Conservation (phyloP, 2,797 vertebrate genomes). For the Uromys caudimaculatus region DNA sequence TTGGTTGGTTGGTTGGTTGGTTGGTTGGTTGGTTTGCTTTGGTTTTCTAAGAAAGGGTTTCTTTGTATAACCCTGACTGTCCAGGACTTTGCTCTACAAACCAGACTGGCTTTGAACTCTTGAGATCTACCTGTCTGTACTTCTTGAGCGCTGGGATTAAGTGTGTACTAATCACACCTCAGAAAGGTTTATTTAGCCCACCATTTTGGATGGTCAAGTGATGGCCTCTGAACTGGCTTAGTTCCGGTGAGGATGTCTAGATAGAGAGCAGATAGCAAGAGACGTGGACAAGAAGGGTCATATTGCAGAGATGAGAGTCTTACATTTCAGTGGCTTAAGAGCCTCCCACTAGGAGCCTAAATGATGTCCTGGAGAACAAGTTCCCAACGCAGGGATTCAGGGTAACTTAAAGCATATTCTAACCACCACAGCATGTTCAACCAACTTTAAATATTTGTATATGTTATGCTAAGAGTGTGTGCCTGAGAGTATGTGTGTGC, state of each 20-base stretch:
- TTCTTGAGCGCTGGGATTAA: too few relatives aligned
- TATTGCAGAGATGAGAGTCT: background rate
- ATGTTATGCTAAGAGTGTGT: too few relatives aligned
- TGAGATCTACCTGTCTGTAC: too few relatives aligned
- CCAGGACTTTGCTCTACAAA: too few relatives aligned
- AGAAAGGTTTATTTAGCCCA: background rate
- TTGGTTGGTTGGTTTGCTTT: background rate
- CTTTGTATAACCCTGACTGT: too few relatives aligned
- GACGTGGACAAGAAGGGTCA: background rate
- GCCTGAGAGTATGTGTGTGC: too few relatives aligned
- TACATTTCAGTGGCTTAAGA: background rate
- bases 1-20: background rate
- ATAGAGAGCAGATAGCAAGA: too few relatives aligned
- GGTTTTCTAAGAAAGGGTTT: too few relatives aligned
- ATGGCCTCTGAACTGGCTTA: background rate
- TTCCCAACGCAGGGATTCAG: background rate
- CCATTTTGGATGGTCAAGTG: background rate
- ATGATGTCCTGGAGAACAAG: background rate
- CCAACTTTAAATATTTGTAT: too few relatives aligned
- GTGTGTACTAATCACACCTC: too few relatives aligned
- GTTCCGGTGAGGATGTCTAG: background rate
- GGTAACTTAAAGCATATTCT: background rate
- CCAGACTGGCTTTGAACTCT: too few relatives aligned
- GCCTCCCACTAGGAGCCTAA: background rate
- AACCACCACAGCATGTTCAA: background rate